Base-by-base conservation (phyloP, 2,888 invertebrate genomes). In the Thymelicus sylvestris region DNA sequence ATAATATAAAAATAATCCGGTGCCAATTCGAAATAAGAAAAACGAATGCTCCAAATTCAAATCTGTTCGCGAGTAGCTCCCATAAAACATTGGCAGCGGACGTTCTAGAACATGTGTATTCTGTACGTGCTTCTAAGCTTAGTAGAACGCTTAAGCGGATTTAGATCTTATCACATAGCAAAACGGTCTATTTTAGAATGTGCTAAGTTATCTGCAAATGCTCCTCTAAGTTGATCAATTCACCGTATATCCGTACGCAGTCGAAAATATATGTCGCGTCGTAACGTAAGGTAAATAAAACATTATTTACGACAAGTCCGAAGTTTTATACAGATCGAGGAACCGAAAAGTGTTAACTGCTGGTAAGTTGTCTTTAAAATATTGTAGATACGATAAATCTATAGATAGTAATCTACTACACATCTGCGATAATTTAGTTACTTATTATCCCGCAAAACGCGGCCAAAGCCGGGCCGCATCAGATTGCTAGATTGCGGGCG, bases 81-180 rank as follows among this genome's bases (percentile, higher is more conserved):
- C 69, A 69, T 69, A 69, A 69, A 69, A 69, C 69, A 69, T 69
- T 69, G 69, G 69, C 69, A 69, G 69, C 64, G 63, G 69, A 69
- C 57, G 64, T 64, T 69, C 57, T 59, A 69, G 69, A 63, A 69
- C 69, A 69, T 69, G 69, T 69, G 69, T 69, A 69, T 69, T 57
- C 39, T 47, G 69, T 69, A 69, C 69, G 69, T 69, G 69, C 57
- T 69, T 59, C 48, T 64, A 59, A 48, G 48, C 19, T 69, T 59
- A 39, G 15, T 38, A 48, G 13, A 8, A 39, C 10, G 3, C 41
- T 48, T 41, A 48, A 50, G n/a, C 39, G 38, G 59, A 59, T 64
- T 59, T 59, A 7, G 31, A 41, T n/a, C 59, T 48, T 69, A 59
- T 10, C 13, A 4, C 6, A 10, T 13, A 3, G n/a, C 2, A 0